Percentiles rank a stretch among this genome's conserved stretches.
These are phyloP conservation scores for Pseudomyrmex cubaensis DNA, from an alignment of 1,140 invertebrate species.

Conservation along the genomic window DNA sequence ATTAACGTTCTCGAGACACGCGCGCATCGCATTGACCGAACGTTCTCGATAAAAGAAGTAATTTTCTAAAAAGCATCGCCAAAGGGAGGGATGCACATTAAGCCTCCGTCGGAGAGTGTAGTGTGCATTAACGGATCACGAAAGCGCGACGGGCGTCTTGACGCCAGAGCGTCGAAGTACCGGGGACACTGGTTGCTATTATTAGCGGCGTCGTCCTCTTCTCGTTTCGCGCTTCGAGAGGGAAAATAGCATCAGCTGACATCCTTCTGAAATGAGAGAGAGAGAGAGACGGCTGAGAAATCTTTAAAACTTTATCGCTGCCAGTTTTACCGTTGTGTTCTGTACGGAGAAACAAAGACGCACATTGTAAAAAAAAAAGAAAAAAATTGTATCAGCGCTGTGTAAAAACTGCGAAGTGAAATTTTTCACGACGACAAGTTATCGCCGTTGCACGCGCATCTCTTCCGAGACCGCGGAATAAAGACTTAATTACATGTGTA, in stretches of 20 bases:
- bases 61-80: conserved; percentile 18
- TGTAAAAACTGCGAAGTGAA: not conserved
- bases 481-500: not conserved
- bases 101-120: not conserved
- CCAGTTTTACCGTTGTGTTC: not conserved
- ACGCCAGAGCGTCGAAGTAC: conserved; percentile 64
- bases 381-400: too few relatives aligned
- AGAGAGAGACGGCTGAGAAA: conserved; percentile 4
- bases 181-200: conserved; percentile 64
- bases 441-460: not conserved
- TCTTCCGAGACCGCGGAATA: not conserved
- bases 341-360: too few relatives aligned
- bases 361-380: too few relatives aligned
- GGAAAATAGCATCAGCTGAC: conserved; percentile 68
- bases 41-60: conserved; percentile 6
- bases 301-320: not conserved
- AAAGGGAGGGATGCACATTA: not conserved
- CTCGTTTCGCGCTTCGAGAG: conserved; percentile 63
- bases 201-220: conserved; percentile 71
- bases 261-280: conserved; percentile 43
- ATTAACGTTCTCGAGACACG: too few relatives aligned
- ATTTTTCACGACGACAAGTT: not conserved
- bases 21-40: too few relatives aligned
- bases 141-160: conserved; percentile 41
- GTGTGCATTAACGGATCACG: conserved; percentile 35